These are phyloP conservation scores for Drosophila buzzatii DNA, from an alignment of 2,888 invertebrate species.

Conservation along the genomic window DNA sequence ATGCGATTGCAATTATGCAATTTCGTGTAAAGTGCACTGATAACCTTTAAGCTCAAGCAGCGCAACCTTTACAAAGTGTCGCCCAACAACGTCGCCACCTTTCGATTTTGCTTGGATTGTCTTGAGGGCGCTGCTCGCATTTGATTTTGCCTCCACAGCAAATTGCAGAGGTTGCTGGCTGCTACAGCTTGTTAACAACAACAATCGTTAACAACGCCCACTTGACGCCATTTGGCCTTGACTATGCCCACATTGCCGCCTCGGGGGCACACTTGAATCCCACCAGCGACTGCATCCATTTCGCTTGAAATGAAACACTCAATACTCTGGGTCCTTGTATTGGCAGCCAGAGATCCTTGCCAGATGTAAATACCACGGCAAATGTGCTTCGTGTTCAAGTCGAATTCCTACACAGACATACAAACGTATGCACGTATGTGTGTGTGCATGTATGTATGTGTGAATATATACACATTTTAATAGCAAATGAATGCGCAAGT, in stretches of 20 bases:
- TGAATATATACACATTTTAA: constrained; percentile 40
- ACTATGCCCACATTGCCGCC: constrained; percentile 14
- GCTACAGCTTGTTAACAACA: constrained; percentile 68
- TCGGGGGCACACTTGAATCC: constrained; percentile 39
- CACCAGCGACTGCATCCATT: constrained; percentile 12
- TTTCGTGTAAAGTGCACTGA: constrained; percentile 60
- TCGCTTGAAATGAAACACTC: constrained; percentile 49
- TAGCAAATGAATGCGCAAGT: constrained; percentile 55
- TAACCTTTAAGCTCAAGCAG: constrained; percentile 41
- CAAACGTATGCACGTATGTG: neutral
- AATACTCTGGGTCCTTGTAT: constrained; percentile 39
- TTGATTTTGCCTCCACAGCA: constrained; percentile 56
- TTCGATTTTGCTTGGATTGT: constrained; percentile 49
- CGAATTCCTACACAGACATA: neutral
- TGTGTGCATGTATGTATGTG: neutral
- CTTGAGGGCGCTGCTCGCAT: constrained; percentile 57
- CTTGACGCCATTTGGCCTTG: constrained; percentile 63
- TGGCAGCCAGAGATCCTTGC: constrained; percentile 41
- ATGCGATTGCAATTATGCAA: constrained; percentile 72
- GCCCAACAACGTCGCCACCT: constrained; percentile 13
- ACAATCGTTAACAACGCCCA: constrained; percentile 57
- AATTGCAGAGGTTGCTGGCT: constrained; percentile 61
- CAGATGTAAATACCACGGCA: constrained; percentile 46
- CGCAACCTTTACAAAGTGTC: constrained; percentile 33
- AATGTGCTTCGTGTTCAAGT: constrained; percentile 39